Evolutionary conservation across 1,140 invertebrate species (phyloP).

Genomic region (Heliconius melpomene): DNA sequence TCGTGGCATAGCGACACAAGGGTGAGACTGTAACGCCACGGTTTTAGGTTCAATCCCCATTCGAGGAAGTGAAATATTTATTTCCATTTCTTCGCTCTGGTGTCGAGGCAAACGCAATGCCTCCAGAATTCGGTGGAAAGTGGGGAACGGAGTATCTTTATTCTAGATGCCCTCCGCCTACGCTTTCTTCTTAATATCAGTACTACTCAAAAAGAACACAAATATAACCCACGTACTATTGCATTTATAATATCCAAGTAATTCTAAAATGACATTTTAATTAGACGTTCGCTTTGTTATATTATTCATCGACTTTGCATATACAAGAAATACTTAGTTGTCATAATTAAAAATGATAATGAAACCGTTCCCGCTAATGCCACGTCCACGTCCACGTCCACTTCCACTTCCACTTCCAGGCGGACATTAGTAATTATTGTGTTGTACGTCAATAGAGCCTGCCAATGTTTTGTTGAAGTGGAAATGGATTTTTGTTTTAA

Average conservation of each 20-base stretch:
- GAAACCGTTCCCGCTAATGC: neutral
- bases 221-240: neutral
- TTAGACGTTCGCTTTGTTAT: neutral
- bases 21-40: no score
- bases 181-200: no score
- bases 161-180: no score
- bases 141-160: no score
- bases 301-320: constrained; percentile 5
- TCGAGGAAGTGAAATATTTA: no score
- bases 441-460: constrained; percentile 40
- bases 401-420: neutral
- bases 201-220: neutral
- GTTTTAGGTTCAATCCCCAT: no score
- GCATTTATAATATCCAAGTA: neutral
- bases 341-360: constrained; percentile 9
- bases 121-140: no score
- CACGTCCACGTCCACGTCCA: neutral
- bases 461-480: constrained; percentile 6
- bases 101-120: no score
- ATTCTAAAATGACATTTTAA: neutral
- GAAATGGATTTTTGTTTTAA: constrained; percentile 18
- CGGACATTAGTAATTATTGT: constrained; percentile 37
- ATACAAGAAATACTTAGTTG: neutral
- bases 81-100: no score
- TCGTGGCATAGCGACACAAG: no score